Evolutionary conservation across 1,140 invertebrate genomes (phyloP), one percentile per base, ranked within the genome.

Genomic region (Dendrolimus kikuchii): DNA sequence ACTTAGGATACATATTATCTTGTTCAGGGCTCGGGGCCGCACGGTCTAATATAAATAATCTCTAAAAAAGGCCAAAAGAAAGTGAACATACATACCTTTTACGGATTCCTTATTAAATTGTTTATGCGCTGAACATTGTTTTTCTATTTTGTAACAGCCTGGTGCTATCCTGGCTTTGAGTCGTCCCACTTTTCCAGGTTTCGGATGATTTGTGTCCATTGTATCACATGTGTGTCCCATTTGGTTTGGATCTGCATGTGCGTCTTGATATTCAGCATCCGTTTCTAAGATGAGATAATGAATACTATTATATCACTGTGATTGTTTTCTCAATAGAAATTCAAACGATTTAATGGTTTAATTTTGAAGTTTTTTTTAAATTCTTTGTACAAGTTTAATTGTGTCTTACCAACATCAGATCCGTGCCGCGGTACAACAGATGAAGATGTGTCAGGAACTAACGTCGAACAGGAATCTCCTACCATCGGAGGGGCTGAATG

Each of bases 221-320:
- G 60, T 68, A 52, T 80, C 79, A 75, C 6, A 75, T 51, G 56
- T 76, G 72, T 5, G 54, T 37, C 38, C 57, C 23, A 23, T 23
- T 40, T 61, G 55, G 44, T 52, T 61, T 39, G 68, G 62, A 8
- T 71, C 75, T 36, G 62, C 57, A 46, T 74, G 70, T 2, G 76
- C 77, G 51, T 83, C 81, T 70, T 79, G 73, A 48, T 76, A 85
- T 64, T 82, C 81, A n/a, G 71, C 73, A 55, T 86, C 82, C 4
- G 78, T 82, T 76, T 86, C 82, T 86, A 62, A 9, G 44, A 10
- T 38, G 23, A 1, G n/a, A 46, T 43, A 43, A 4, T 42, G 5
- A 23, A 4, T 4, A 38, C 38, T 39, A 7, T 36, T 23, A 23
- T 23, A 23, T 23, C 23, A 23, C 23, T 23, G 23, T 23, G 23